A percentile compares a stretch with the other conserved stretches of the same genome.
Conservation (phyloP, 2,888 invertebrate species). For the Arenicola marina region DNA sequence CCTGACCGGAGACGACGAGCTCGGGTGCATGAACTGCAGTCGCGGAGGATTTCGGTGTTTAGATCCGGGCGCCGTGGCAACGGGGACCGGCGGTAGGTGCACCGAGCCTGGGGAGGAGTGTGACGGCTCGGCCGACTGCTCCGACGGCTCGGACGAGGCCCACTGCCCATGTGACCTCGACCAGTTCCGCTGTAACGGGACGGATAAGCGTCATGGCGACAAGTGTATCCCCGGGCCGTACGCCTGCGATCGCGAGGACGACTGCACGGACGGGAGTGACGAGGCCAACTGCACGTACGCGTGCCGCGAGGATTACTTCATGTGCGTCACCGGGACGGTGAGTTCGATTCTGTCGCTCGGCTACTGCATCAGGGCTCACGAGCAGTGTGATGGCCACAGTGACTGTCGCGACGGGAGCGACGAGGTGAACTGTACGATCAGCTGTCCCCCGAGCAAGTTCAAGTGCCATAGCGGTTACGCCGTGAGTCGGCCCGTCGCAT, state of each 20-base stretch:
- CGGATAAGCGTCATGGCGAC: slow-evolving; percentile 16
- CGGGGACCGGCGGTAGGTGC: slow-evolving; percentile 11
- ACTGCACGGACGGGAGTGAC: slow-evolving; percentile 29
- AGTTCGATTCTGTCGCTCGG: slow-evolving; percentile 13
- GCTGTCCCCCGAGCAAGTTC: slow-evolving; percentile 14
- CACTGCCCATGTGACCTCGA: slow-evolving; percentile 19
- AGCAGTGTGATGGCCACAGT: slow-evolving; percentile 5
- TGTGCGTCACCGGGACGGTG: slow-evolving; percentile 15
- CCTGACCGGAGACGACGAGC: slow-evolving; percentile 5
- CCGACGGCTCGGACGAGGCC: slow-evolving; percentile 23
- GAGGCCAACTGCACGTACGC: slow-evolving; percentile 23
- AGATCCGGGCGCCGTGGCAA: slow-evolving; percentile 9
- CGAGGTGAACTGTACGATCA: slow-evolving; percentile 15
- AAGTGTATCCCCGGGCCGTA: slow-evolving; percentile 13
- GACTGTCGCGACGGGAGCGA: slow-evolving; percentile 22
- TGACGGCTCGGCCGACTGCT: slow-evolving; percentile 24
- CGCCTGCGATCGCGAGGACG: slow-evolving; percentile 21
- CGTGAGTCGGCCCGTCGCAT: neutral
- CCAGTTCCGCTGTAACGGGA: slow-evolving; percentile 29
- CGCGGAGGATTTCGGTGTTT: slow-evolving; percentile 23
- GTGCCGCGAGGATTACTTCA: slow-evolving; percentile 14
- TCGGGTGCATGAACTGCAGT: slow-evolving; percentile 6
- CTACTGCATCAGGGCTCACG: slow-evolving; percentile 12
- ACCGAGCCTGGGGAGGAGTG: slow-evolving; percentile 25
- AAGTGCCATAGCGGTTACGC: slow-evolving; percentile 13